These are phyloP conservation scores for Nyctalus aviator DNA, from an alignment of 2,797 vertebrate genomes.

Conservation along the genomic window DNA sequence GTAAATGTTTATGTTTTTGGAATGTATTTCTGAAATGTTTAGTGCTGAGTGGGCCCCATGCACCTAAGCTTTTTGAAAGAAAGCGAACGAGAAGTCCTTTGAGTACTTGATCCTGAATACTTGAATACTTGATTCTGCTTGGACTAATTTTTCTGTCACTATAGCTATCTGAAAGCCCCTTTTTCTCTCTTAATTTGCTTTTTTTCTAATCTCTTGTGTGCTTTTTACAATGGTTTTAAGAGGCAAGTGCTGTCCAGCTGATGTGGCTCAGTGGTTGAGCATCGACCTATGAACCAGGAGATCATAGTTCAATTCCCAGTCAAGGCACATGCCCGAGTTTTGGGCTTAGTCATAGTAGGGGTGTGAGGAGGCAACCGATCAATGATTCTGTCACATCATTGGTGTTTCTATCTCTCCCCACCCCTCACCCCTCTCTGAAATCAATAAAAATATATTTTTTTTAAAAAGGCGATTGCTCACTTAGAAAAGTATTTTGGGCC, in stretches of 20 bases:
- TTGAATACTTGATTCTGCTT: not conserved
- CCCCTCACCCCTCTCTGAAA: not conserved
- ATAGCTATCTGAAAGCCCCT: not conserved
- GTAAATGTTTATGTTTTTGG: not conserved
- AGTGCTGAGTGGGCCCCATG: not conserved
- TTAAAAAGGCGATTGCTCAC: not conserved
- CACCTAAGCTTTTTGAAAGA: not conserved
- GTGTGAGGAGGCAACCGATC: not conserved
- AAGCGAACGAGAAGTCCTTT: too few species aligned
- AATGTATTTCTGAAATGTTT: not conserved
- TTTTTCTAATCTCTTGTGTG: not conserved
- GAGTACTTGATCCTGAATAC: not conserved
- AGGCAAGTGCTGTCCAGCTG: not conserved
- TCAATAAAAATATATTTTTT: not conserved
- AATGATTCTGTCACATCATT: not conserved
- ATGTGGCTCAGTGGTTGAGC: too few species aligned
- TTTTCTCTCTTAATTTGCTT: not conserved
- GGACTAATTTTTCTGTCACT: not conserved
- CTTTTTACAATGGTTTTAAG: slow-evolving; percentile 8
- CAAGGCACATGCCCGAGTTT: not conserved
- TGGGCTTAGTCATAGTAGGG: not conserved
- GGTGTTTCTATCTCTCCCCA: not conserved
- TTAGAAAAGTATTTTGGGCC: not conserved
- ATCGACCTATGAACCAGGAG: too few species aligned
- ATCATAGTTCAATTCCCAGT: too few species aligned